Base-by-base conservation (phyloP, 2,113 vertebrate genomes). In the Pandion haliaetus region DNA sequence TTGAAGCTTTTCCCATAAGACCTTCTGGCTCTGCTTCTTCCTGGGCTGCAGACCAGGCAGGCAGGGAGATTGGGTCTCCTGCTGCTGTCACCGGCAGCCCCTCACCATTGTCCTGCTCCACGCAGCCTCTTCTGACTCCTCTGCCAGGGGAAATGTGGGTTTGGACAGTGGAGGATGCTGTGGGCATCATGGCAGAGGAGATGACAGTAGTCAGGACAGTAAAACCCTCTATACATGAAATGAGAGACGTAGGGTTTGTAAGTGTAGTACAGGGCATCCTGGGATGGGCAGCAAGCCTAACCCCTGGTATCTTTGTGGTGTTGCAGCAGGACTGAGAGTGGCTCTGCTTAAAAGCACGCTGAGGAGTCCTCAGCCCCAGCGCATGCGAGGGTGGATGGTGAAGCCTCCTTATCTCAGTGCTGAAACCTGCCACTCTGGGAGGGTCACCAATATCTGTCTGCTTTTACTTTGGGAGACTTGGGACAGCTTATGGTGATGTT, bases 131-230 rank as follows among this genome's bases (percentile, higher is more conserved):
- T 42, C 55, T 5, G 3, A 17, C 47, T 12, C 47, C 31, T 62
- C 40, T 47, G 40, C 47, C 16, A 2, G 29, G 45, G 45, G 3
- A 44, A 8, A 14, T 2, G 8, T 0, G 1, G 36, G 4, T 59
- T 36, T 15, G 78, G 17, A 23, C 32, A 19, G 19, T 0, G 2
- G 12, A 21, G 14, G 21, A 23, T 20, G 36, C 44, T 44, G 31
- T 2, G 15, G 29, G 18, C 8, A 6, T 38, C 44, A 5, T 7
- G 1, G 2, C 61, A 34, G 44, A 50, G 59, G 21, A 58, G 50
- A 36, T 1, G 1, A 17, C 5, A 1, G 14, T 5, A 10, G 55
- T 40, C 7, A 6, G 40, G 16, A 31, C 1, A 3, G 31, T 58
- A 20, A 70, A 71, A 32, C 7, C 38, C 40, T 14, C 18, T 14